phyloP scores from a whole-genome alignment of 2,888 invertebrate genomes.

The Diarsia rubi region DNA sequence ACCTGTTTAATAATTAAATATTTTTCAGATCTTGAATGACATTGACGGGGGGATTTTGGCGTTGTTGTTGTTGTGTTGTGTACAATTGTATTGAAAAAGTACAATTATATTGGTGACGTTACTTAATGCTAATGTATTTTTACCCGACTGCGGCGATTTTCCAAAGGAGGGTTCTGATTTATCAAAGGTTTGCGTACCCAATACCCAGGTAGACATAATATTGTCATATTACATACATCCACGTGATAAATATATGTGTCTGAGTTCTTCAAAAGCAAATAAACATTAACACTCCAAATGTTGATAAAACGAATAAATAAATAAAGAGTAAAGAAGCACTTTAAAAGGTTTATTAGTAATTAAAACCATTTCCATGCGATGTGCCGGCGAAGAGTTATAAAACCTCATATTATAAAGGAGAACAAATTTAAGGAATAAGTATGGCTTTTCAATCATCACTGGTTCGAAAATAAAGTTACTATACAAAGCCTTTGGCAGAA shows the following conservation, averaged over 20 bases:
- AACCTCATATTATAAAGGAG: constrained; percentile 39
- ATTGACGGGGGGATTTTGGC: neutral
- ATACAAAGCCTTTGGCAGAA: neutral
- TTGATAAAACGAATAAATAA: constrained; percentile 40
- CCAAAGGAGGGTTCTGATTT: too few relatives aligned
- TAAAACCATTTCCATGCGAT: constrained; percentile 46
- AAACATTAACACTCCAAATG: constrained; percentile 37
- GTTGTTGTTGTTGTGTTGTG: neutral
- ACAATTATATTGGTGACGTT: neutral
- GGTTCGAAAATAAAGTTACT: constrained; percentile 7
- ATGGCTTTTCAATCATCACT: constrained; percentile 37
- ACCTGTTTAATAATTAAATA: neutral
- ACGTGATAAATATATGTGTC: neutral
- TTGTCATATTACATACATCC: too few relatives aligned
- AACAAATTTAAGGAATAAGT: constrained; percentile 44
- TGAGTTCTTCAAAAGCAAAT: constrained; percentile 17
- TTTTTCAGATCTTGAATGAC: neutral
- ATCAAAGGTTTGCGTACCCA: neutral
- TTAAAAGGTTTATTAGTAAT: constrained; percentile 49
- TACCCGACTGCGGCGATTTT: too few relatives aligned
- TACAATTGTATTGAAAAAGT: neutral
- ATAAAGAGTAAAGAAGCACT: constrained; percentile 37
- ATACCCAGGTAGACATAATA: neutral
- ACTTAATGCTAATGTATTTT: neutral
- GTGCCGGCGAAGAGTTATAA: constrained; percentile 40